Evolutionary conservation across 2,113 vertebrate species (phyloP).

Genomic region (Hippopotamus amphibius): DNA sequence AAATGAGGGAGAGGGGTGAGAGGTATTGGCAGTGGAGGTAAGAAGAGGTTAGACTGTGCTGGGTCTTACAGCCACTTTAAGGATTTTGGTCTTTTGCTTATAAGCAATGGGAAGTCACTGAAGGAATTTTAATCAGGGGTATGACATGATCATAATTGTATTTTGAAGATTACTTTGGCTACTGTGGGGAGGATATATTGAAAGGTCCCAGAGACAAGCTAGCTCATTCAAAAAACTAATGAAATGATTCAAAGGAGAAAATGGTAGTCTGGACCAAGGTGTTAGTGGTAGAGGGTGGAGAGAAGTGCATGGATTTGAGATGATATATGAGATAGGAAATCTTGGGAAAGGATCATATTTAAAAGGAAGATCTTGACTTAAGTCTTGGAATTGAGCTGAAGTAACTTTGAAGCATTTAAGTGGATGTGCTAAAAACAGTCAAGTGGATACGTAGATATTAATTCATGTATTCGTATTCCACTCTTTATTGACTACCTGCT

Average conservation of each 20-base stretch:
- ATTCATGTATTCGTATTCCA: background rate
- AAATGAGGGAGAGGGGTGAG: background rate
- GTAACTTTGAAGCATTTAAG: background rate
- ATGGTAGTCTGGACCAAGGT: background rate
- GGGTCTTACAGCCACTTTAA: background rate
- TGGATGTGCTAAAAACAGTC: background rate
- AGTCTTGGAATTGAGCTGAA: background rate
- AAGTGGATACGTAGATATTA: background rate
- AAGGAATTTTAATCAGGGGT: background rate
- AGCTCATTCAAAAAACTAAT: background rate
- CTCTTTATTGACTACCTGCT: background rate
- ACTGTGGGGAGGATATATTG: background rate
- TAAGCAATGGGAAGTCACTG: background rate
- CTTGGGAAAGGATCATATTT: background rate
- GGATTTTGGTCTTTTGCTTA: background rate
- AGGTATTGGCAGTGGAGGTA: background rate
- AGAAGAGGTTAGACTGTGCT: background rate
- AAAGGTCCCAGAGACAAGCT: background rate
- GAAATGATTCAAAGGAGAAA: constrained; percentile 38
- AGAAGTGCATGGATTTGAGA: background rate
- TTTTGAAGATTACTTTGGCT: constrained; percentile 19
- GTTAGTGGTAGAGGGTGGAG: background rate
- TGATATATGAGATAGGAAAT: background rate
- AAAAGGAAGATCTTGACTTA: background rate
- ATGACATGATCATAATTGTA: background rate